These are phyloP conservation scores for Procapra przewalskii DNA, from an alignment of 2,113 vertebrate species.

Conservation along the genomic window DNA sequence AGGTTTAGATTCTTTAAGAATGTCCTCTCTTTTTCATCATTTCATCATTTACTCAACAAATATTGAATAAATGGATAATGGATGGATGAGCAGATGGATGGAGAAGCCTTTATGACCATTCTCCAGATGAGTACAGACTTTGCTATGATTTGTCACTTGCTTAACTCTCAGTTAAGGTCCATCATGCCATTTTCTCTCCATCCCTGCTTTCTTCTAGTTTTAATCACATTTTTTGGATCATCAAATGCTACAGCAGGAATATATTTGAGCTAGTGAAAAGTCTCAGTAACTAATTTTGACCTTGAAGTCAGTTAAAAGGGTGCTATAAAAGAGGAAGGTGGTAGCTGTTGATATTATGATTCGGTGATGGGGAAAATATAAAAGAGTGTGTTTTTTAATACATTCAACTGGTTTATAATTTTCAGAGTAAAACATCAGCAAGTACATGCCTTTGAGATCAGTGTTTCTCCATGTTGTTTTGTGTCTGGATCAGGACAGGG, in stretches of 20 bases:
- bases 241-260: not conserved
- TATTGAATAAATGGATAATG: not conserved
- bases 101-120: not conserved
- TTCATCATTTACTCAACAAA: not conserved
- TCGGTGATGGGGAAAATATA: not conserved
- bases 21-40: not conserved
- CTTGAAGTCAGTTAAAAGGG: not conserved
- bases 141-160: not conserved
- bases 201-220: not conserved
- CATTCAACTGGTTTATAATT: not conserved
- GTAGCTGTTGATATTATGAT: not conserved
- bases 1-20: not conserved
- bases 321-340: not conserved
- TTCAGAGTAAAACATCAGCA: not conserved
- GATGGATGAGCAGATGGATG: not conserved
- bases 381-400: not conserved
- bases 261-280: not conserved
- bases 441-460: not conserved
- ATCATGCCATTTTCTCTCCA: not conserved
- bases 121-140: not conserved
- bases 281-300: not conserved
- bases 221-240: not conserved
- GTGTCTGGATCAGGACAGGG: not conserved
- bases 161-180: not conserved
- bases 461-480: not conserved